phyloP scores from a whole-genome alignment of 2,113 vertebrate genomes.

The Anoura caudifer region DNA sequence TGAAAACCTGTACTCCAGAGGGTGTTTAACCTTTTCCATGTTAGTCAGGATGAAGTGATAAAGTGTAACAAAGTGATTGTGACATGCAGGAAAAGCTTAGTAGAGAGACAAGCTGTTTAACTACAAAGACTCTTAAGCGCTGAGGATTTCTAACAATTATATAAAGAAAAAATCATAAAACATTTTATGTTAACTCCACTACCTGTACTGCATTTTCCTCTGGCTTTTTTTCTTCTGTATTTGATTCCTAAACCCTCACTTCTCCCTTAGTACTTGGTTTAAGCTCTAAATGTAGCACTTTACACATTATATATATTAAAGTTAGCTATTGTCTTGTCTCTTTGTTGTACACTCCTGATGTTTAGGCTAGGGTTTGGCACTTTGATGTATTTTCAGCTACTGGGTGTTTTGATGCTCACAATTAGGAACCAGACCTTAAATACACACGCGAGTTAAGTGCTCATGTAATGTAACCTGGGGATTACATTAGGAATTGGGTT shows the following conservation, averaged over 20 bases:
- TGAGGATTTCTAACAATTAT: constrained; percentile 1
- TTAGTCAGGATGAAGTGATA: constrained; percentile 26
- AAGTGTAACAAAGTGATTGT: constrained; percentile 31
- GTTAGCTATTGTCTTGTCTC: neutral
- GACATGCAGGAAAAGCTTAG: constrained; percentile 24
- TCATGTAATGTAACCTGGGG: neutral
- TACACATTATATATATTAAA: neutral
- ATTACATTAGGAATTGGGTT: constrained; percentile 34
- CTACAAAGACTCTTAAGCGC: neutral
- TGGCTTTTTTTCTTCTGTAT: neutral
- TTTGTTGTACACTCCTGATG: neutral
- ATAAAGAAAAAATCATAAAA: neutral
- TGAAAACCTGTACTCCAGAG: neutral
- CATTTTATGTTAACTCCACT: neutral
- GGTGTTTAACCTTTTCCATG: neutral
- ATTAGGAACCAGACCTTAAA: constrained; percentile 15
- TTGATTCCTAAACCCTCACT: neutral
- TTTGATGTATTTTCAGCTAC: neutral
- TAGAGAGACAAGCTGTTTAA: neutral
- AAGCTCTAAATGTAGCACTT: neutral
- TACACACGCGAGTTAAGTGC: neutral
- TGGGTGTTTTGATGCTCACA: constrained; percentile 38
- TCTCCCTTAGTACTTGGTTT: neutral
- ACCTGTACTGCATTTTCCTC: neutral
- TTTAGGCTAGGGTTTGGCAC: neutral